Base-by-base conservation (phyloP, 1,140 invertebrate species). In the Brachionus sp. region DNA sequence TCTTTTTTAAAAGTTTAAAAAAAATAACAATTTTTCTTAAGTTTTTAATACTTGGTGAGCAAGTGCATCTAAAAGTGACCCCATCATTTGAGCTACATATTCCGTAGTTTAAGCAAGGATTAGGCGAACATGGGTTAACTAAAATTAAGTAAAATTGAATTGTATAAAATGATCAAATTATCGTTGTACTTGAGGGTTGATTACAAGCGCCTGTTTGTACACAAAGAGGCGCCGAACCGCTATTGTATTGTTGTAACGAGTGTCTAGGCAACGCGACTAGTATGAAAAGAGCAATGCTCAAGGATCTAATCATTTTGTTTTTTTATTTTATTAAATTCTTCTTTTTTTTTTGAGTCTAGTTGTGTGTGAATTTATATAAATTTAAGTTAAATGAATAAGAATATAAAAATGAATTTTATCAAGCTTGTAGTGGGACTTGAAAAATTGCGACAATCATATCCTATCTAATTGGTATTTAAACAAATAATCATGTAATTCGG, bases 51-150 rank as follows among this genome's bases (percentile, higher is more conserved):
- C 77, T 44, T 35, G 77, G 77, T 13, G 77, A 80, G 29, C 77
- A 80, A 16, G 53, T 80, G 77, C 77, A 80, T 80, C 25, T 80
- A 39, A 62, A 80, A 33, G 77, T 80, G 37, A 62, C 50, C 19
- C 23, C 33, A 35, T 80, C 77, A 39, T 42, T 66, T 9, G 50
- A 62, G 57, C 29, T 80, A 37, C 77, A 80, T n/a, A 80, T 66
- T 39, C 77, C 77, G 35, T 33, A 80, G n/a, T 80, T 80, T 33
- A 62, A 35, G 35, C 77, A 80, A 37, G 77, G 77, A 62, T 80
- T 80, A 25, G 77, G 77, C 12, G 50, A 66, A 25, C 77, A 80
- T 37, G 77, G 77, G 42, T 80, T 80, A 9, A 62, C 77, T 80
- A 37, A 62, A 39, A 62, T 44, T 16, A 77, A 77, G 16, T 5